Evolutionary conservation across 2,797 vertebrate species (phyloP), one percentile per base, ranked within the genome.

Genomic region (Amphiprion clarkii): DNA sequence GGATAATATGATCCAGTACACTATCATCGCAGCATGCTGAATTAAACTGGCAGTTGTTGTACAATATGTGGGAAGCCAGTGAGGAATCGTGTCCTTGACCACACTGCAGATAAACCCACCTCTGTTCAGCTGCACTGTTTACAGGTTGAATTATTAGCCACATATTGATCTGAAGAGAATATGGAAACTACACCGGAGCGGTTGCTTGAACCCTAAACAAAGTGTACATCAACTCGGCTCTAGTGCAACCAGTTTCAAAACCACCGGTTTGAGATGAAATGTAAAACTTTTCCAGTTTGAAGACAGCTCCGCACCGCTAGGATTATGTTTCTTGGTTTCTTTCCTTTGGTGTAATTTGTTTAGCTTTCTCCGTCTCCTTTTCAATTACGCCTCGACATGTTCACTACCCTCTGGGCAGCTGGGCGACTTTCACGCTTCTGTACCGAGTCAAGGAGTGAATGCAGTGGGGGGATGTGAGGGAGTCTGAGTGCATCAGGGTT

Each of bases 281-380:
- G 82, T 85, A 80, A 84, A 87, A 78, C 89, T 68, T 84, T 72
- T 84, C 70, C 63, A 82, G 69, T 76, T 72, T 60, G 67, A 82
- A 49, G 83, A 89, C 79, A 80, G 62, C 67, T 21, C 63, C 21
- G 79, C 78, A 53, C 73, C 27, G 19, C 51, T 51, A 25, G 81
- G 78, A 68, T 89, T 86, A 66, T 36, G 83, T 89, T 86, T 87
- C 79, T 74, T 75, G 67, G 57, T 87, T 73, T 74, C 70, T 82
- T 85, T 83, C 84, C 72, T 81, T 87, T 40, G 53, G 74, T 88
- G 78, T 92, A 88, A 92, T 92, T 89, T 92, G 86, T 93, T 92
- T 92, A 77, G 71, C 68, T 86, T 83, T 88, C 79, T 76, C 78
- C 71, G 90, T 89, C 91, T 90, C 80, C 83, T 87, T 86, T 72